Evolutionary conservation across 2,113 vertebrate genomes (phyloP).

Genomic region (Nycticorax nycticorax): DNA sequence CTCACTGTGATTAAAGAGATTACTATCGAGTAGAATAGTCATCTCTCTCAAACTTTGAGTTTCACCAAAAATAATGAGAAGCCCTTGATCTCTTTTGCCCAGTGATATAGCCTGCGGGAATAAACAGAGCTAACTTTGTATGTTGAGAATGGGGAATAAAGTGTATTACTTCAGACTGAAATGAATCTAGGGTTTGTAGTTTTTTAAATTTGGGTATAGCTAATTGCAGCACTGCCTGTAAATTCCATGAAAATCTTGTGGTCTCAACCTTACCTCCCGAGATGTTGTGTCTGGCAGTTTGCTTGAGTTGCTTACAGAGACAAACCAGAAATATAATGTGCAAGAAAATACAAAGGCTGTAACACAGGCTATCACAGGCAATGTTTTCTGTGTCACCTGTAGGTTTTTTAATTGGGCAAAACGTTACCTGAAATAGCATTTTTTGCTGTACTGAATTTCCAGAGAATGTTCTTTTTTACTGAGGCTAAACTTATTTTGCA

Average conservation of each 20-base stretch:
- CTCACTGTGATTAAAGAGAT: constrained; percentile 64
- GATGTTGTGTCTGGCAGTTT: constrained; percentile 6
- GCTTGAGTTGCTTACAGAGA: background rate
- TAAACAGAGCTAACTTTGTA: constrained; percentile 23
- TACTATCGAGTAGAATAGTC: constrained; percentile 30
- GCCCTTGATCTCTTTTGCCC: constrained; percentile 42
- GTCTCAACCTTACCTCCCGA: background rate
- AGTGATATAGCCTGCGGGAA: background rate
- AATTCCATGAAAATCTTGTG: background rate
- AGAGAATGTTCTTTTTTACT: background rate
- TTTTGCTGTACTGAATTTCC: background rate
- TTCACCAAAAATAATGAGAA: constrained; percentile 57
- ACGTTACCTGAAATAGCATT: background rate
- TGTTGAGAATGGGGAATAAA: background rate
- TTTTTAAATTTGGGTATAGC: background rate
- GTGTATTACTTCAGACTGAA: background rate
- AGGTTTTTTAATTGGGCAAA: background rate
- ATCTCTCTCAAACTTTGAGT: constrained; percentile 37
- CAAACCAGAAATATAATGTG: background rate
- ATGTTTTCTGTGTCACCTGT: background rate
- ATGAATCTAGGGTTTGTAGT: background rate
- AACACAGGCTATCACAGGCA: background rate
- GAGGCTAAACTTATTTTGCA: background rate
- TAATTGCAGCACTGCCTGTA: constrained; percentile 7
- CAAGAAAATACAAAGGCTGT: background rate